These are phyloP conservation scores for Chloebia gouldiae DNA, from an alignment of 2,113 vertebrate genomes.

Conservation along the genomic window DNA sequence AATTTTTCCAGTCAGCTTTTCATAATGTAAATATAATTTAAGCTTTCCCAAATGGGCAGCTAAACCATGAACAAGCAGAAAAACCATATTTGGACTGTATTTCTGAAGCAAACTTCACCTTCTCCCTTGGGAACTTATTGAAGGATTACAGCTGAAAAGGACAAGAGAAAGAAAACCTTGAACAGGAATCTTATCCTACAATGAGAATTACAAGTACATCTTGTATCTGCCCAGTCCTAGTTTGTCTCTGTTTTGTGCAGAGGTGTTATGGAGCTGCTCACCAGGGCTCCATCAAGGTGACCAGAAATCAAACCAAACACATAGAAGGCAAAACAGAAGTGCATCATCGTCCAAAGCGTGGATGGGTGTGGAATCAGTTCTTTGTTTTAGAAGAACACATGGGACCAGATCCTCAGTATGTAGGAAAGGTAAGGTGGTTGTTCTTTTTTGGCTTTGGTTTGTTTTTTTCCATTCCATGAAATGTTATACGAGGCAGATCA, in stretches of 20 bases:
- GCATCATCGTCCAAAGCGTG: conserved; percentile 95
- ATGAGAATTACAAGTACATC: conserved; percentile 92
- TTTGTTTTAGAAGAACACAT: conserved; percentile 99
- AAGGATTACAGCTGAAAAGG: conserved; percentile 61
- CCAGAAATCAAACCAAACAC: conserved; percentile 88
- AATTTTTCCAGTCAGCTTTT: conserved; percentile 53
- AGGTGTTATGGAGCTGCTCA: conserved; percentile 83
- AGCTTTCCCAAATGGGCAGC: conserved; percentile 67
- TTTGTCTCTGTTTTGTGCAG: conserved; percentile 97
- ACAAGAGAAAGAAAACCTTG: conserved; percentile 52
- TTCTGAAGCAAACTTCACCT: conserved; percentile 74
- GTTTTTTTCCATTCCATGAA: not conserved
- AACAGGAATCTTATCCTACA: conserved; percentile 75
- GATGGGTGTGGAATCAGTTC: conserved; percentile 99
- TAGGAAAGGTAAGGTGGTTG: conserved; percentile 87
- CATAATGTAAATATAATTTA: conserved; percentile 86
- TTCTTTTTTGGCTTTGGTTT: not conserved
- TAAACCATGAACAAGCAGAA: conserved; percentile 82
- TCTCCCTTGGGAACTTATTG: conserved; percentile 46
- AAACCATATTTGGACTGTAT: conserved; percentile 75
- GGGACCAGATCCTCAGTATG: conserved; percentile 94
- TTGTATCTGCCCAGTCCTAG: conserved; percentile 91
- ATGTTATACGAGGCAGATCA: not conserved
- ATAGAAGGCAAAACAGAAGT: conserved; percentile 90
- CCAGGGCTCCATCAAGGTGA: conserved; percentile 76